Evolutionary conservation across 35 echinoderm and acorn worm species (phyloP).

Genomic region (Eucidaris tribuloides): DNA sequence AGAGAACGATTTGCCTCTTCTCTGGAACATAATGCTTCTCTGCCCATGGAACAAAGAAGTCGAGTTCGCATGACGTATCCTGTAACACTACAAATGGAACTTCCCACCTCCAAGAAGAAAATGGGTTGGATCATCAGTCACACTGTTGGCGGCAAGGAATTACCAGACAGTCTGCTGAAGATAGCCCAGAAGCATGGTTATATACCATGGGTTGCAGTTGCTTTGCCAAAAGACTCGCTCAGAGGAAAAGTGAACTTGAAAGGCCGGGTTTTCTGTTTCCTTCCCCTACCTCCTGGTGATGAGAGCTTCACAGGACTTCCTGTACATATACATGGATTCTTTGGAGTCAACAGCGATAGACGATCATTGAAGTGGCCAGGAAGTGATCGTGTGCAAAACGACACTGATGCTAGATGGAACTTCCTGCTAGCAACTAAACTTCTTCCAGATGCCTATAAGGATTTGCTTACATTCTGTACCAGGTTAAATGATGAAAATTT

Average conservation of each 20-base stretch:
- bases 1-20: not conserved
- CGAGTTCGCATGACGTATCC: not conserved
- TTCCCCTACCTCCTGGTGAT: constrained; percentile 71
- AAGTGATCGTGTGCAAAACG: constrained; percentile 56
- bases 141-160: not conserved
- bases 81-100: not conserved
- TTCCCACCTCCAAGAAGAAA: not conserved
- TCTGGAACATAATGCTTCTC: not conserved
- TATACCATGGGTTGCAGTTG: constrained; percentile 80
- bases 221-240: constrained; percentile 21
- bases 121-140: constrained; percentile 39
- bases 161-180: constrained; percentile 10
- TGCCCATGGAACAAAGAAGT: not conserved
- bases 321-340: constrained; percentile 92
- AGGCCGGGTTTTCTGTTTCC: constrained; percentile 91
- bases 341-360: constrained; percentile 79
- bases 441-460: constrained; percentile 67
- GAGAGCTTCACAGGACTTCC: constrained; percentile 74
- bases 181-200: constrained; percentile 33
- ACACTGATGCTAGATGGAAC: constrained; percentile 75
- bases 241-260: not conserved
- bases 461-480: not conserved
- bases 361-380: constrained; percentile 84
- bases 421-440: constrained; percentile 54
- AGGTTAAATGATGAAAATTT: not conserved